Percentiles rank a stretch among this genome's conserved stretches.
These are phyloP conservation scores for Huso huso DNA, from an alignment of 2,797 vertebrate genomes.

Conservation along the genomic window DNA sequence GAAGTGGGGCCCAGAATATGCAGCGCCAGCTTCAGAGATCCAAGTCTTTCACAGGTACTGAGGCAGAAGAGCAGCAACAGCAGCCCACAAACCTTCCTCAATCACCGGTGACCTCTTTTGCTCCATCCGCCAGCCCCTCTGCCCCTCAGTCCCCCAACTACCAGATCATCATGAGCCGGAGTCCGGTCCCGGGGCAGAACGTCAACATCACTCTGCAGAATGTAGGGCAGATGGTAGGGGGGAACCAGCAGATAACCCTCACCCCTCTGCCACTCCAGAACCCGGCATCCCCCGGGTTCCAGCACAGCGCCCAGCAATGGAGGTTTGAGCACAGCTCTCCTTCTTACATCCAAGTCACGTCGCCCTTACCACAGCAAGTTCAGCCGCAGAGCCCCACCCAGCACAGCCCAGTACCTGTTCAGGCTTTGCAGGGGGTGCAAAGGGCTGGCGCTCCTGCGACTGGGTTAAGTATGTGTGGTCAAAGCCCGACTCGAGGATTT, in stretches of 20 bases:
- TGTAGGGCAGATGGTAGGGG: slow-evolving; percentile 76
- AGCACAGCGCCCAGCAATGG: slow-evolving; percentile 86
- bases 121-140: slow-evolving; percentile 83
- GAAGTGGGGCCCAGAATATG: slow-evolving; percentile 84
- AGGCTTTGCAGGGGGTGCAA: slow-evolving; percentile 59
- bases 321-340: slow-evolving; percentile 85
- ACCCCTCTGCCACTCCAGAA: slow-evolving; percentile 81
- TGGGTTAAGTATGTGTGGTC: slow-evolving; percentile 75
- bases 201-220: slow-evolving; percentile 94
- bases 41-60: slow-evolving; percentile 76
- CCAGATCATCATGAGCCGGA: slow-evolving; percentile 91
- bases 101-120: slow-evolving; percentile 81
- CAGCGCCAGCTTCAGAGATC: slow-evolving; percentile 89
- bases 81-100: slow-evolving; percentile 72
- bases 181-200: slow-evolving; percentile 77
- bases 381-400: slow-evolving; percentile 93
- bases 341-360: slow-evolving; percentile 89
- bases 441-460: slow-evolving; percentile 68
- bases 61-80: slow-evolving; percentile 74
- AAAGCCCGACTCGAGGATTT: slow-evolving; percentile 78
- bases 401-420: slow-evolving; percentile 69
- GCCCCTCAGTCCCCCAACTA: slow-evolving; percentile 89
- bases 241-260: slow-evolving; percentile 87
- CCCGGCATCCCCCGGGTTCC: slow-evolving; percentile 80
- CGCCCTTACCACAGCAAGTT: slow-evolving; percentile 79